Base-by-base conservation (phyloP, 2,113 vertebrate genomes). In the Marcusenius ussheri region DNA sequence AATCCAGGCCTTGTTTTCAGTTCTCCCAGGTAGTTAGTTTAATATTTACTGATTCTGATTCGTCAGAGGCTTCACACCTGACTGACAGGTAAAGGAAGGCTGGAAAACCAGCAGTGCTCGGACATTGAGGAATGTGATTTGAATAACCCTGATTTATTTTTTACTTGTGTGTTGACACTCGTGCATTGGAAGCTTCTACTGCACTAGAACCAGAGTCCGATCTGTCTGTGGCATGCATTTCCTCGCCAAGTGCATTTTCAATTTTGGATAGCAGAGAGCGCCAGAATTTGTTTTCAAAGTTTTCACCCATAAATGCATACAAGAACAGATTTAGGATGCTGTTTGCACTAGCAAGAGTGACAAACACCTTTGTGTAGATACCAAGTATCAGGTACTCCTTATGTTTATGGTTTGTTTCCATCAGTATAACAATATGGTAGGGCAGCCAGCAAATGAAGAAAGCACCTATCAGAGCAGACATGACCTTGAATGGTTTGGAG, bases 221-320 rank as follows among this genome's bases (percentile, higher is more conserved):
- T 46, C 91, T 90, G 87, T 93, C 93, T 83, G 83, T 93, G 83
- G 94, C 96, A 74, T 91, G 94, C 3, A 89, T 92, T 1, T 96
- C 95, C 0, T 97, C 96, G 1, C 77, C 93, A 77, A 97, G 93
- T 0, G 96, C 96, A 1, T 93, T 96, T 91, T 95, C 95, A 91
- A 97, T 96, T 91, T 94, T 96, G n/a, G 93, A 94, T 21, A 96
- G 87, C 89, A 96, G 4, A 5, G 94, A 93, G 51, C 15, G 94
- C 91, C 74, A 94, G 35, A 93, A 95, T 70, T 91, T 95, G 86
- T 90, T 93, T 94, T 96, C 97, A 90, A 99, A 97, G 93, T 99
- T 97, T 17, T 98, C 97, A 2, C 98, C 98, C 97, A 98, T 97
- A 95, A 99, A 98, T 80, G 98, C 97, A 0, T 99, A 99, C 58